phyloP scores from a whole-genome alignment of 1,140 invertebrate genomes.

The Epicauta chinensis region DNA sequence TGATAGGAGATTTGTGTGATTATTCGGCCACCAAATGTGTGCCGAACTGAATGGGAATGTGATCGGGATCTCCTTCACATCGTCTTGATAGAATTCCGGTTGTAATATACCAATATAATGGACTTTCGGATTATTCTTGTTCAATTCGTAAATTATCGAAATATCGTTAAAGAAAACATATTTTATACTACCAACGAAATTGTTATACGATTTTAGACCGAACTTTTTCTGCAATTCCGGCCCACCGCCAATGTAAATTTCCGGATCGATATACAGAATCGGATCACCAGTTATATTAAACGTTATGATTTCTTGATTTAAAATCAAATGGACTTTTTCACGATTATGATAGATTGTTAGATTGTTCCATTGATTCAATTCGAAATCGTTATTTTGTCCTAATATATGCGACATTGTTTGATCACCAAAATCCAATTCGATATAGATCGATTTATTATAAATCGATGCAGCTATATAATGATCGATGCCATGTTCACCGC shows the following conservation, averaged over 20 bases:
- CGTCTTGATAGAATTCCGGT: slow-evolving; percentile 74
- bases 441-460: slow-evolving; percentile 66
- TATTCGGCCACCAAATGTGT: slow-evolving; percentile 78
- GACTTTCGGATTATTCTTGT: slow-evolving; percentile 76
- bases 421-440: slow-evolving; percentile 80
- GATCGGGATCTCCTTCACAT: slow-evolving; percentile 82
- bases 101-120: slow-evolving; percentile 60
- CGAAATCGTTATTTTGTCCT: slow-evolving; percentile 57
- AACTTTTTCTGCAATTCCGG: slow-evolving; percentile 67
- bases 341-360: slow-evolving; percentile 78
- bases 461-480: slow-evolving; percentile 81
- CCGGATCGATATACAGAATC: slow-evolving; percentile 85
- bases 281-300: slow-evolving; percentile 65
- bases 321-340: slow-evolving; percentile 60
- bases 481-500: slow-evolving; percentile 67
- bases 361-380: slow-evolving; percentile 80
- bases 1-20: slow-evolving; percentile 62
- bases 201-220: slow-evolving; percentile 65
- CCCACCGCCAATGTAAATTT: slow-evolving; percentile 83
- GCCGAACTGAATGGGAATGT: slow-evolving; percentile 86
- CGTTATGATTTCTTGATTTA: slow-evolving; percentile 63
- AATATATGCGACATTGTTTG: slow-evolving; percentile 61
- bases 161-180: slow-evolving; percentile 91
- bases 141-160: slow-evolving; percentile 82
- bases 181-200: slow-evolving; percentile 78